Percentiles rank a stretch among this genome's conserved stretches.
Evolutionary conservation across 1,140 invertebrate genomes (phyloP).

Genomic region (Berghia stephanieae): DNA sequence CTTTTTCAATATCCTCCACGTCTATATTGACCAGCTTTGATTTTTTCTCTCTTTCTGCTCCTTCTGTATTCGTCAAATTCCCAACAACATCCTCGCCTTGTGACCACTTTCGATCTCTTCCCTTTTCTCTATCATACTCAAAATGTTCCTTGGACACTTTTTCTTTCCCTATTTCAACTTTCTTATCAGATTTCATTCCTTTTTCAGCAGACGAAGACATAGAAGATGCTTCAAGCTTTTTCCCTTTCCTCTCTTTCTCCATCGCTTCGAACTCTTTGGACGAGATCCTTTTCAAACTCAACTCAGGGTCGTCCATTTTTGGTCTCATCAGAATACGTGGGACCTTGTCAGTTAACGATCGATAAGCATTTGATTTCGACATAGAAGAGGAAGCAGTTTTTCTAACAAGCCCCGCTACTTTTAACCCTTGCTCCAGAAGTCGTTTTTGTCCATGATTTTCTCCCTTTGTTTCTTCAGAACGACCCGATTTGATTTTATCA

Average conservation of each 20-base stretch:
- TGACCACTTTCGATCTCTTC: conserved; percentile 16
- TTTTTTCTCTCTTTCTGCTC: background rate
- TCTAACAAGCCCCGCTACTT: too few relatives aligned
- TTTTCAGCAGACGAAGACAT: too few relatives aligned
- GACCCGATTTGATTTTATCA: background rate
- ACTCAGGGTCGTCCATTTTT: too few relatives aligned
- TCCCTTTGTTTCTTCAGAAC: background rate
- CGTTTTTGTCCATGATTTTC: background rate
- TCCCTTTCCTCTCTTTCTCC: background rate
- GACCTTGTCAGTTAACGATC: too few relatives aligned
- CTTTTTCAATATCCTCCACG: background rate
- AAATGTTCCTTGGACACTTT: background rate
- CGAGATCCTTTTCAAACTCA: background rate
- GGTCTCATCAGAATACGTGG: too few relatives aligned
- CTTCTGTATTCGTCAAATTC: conserved; percentile 15
- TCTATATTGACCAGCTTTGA: background rate
- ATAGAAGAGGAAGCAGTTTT: too few relatives aligned
- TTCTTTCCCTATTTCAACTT: conserved; percentile 9
- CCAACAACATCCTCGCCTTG: conserved; percentile 4
- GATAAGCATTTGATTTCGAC: too few relatives aligned
- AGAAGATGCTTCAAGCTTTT: background rate
- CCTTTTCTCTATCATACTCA: background rate
- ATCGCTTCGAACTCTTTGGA: background rate
- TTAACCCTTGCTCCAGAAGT: background rate
- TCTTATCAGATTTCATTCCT: too few relatives aligned